Base-by-base conservation (phyloP, 2,797 vertebrate genomes). In the Hapalemur alaotrensis region DNA sequence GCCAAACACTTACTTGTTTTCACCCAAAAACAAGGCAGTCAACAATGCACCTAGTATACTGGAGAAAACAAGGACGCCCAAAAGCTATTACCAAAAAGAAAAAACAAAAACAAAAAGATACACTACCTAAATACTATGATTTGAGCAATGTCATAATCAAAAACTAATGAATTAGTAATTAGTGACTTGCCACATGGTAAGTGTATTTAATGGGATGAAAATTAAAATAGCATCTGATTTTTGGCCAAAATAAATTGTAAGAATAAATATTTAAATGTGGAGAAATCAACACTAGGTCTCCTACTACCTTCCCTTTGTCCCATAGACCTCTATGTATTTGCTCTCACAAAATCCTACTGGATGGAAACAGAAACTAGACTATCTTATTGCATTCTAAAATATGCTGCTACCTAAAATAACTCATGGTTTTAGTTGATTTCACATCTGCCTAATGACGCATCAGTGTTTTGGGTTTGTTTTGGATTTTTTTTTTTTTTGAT, bases 391-490 rank as follows among this genome's bases (percentile, higher is more conserved):
- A 28, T 79, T 93, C 20, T 89, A 94, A 89, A 94, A 46, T 93
- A 83, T 43, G 83, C 69, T 85, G 32, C 11, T n/a, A 17, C 9
- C 38, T 82, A 50, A 96, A 96, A 63, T 91, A 86, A 76, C 14
- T 89, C 61, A 81, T 35, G 20, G 3, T 88, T 89, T 95, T 72
- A 35, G 22, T 78, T 88, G 41, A 78, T 91, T 95, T 96, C 28
- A 82, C 13, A 83, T 94, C 46, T 95, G 32, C 38, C 50, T 93
- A 89, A 86, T 69, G n/a, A 73, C 81, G 30, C 30, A 89, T 73
- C 93, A 63, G 11, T 46, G 0, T 52, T n/a, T 73, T 28, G 20
- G 20, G 20, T 38, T 69, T 69, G 22, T 57, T 57, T 57, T 23
- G 22, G 54, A 23, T 23, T 20, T 35, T 57, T 46, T 81, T 38